phyloP scores from a whole-genome alignment of 1,140 invertebrate genomes.

The Pseudobourletiella spinata region DNA sequence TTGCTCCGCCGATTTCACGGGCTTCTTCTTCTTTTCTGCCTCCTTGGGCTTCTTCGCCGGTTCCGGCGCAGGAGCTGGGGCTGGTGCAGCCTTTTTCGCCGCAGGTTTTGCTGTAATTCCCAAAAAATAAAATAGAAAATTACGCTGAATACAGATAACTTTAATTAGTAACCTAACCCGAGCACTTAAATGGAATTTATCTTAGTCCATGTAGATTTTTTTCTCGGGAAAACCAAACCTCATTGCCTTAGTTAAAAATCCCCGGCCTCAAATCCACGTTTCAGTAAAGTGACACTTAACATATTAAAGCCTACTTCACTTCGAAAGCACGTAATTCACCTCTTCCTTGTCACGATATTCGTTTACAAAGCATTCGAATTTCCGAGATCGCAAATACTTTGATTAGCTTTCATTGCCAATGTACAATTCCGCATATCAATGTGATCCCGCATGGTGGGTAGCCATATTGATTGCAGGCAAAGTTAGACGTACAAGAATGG shows the following conservation, averaged over 20 bases:
- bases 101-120: slow-evolving; percentile 6
- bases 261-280: not conserved
- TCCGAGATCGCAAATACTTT: too few relatives aligned
- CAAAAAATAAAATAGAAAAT: slow-evolving; percentile 6
- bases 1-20: slow-evolving; percentile 16
- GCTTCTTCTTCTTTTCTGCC: slow-evolving; percentile 37
- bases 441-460: not conserved
- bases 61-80: slow-evolving; percentile 40
- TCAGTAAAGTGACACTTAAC: not conserved
- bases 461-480: slow-evolving; percentile 1
- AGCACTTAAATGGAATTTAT: too few relatives aligned
- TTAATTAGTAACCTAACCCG: too few relatives aligned
- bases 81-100: slow-evolving; percentile 26
- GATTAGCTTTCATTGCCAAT: too few relatives aligned
- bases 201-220: not conserved
- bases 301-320: too few relatives aligned
- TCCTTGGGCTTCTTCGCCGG: slow-evolving; percentile 38
- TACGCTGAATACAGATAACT: not conserved
- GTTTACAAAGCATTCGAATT: too few relatives aligned
- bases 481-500: not conserved
- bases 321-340: too few relatives aligned
- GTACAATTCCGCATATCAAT: too few relatives aligned
- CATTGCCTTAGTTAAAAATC: not conserved
- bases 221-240: not conserved
- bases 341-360: too few relatives aligned